Evolutionary conservation across 2,888 invertebrate genomes (phyloP).

Genomic region (Toxonevra muliebris): DNA sequence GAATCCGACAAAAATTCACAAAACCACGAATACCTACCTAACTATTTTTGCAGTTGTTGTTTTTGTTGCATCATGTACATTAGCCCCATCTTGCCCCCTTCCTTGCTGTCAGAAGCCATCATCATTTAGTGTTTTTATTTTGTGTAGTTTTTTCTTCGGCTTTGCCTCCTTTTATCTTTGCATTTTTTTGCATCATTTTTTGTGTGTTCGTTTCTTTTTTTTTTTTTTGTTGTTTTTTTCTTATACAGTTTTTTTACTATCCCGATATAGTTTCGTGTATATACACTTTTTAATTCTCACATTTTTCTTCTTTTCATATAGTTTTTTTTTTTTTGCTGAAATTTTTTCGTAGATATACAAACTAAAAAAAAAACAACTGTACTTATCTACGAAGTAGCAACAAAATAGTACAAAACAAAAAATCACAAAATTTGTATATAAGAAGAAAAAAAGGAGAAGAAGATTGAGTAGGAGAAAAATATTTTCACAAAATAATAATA

Average conservation of each 20-base stretch:
- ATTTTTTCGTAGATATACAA: too few relatives aligned
- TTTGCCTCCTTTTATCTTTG: not conserved
- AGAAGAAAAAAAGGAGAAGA: not conserved
- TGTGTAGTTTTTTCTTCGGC: not conserved
- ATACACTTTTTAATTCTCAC: slow-evolving; percentile 3
- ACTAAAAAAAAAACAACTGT: too few relatives aligned
- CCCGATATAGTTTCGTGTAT: slow-evolving; percentile 12
- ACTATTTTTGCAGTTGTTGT: not conserved
- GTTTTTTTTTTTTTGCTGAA: too few relatives aligned
- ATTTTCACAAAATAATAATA: not conserved
- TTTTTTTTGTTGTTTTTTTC: not conserved
- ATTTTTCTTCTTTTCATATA: not conserved
- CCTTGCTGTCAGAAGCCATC: not conserved
- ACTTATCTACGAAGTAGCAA: not conserved
- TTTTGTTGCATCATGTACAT: not conserved
- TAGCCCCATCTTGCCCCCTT: not conserved
- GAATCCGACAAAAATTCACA: not conserved
- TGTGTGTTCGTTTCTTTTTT: not conserved
- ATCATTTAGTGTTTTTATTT: not conserved
- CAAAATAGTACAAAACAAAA: slow-evolving; percentile 4
- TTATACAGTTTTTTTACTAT: not conserved
- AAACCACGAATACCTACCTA: too few relatives aligned
- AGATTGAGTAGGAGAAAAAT: slow-evolving; percentile 10
- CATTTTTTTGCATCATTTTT: slow-evolving; percentile 1
- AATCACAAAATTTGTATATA: not conserved